These are phyloP conservation scores for Ridgeia piscesae DNA, from an alignment of 1,140 invertebrate species.

Conservation along the genomic window DNA sequence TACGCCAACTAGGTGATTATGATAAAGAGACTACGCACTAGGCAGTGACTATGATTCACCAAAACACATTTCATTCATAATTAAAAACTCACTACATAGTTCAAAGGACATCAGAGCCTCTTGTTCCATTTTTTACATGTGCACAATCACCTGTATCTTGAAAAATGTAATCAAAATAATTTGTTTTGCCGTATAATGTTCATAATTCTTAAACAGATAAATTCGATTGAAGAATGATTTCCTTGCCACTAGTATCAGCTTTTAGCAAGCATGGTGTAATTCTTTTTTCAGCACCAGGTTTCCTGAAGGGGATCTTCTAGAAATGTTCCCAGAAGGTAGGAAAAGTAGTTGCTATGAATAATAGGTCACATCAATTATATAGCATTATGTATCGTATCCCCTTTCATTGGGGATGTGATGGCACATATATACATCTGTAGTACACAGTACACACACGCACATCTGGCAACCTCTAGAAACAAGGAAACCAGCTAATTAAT, in stretches of 20 bases:
- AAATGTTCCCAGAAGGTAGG: conserved; percentile 80
- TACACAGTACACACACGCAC: not conserved
- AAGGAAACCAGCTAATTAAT: no score
- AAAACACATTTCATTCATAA: no score
- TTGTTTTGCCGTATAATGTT: not conserved
- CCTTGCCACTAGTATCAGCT: not conserved
- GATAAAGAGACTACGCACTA: no score
- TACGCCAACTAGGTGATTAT: no score
- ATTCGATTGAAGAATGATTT: not conserved
- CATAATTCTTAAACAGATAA: not conserved
- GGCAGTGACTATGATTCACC: no score
- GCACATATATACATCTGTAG: no score
- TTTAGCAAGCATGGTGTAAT: not conserved
- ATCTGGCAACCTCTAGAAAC: not conserved
- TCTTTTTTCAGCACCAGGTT: conserved; percentile 62
- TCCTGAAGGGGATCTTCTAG: conserved; percentile 83
- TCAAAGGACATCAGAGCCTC: no score
- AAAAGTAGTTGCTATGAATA: not conserved
- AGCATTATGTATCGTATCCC: not conserved
- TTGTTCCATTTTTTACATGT: not conserved
- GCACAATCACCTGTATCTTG: not conserved
- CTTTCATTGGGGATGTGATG: not conserved
- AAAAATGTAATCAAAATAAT: not conserved
- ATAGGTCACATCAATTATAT: not conserved
- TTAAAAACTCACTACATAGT: no score